Base-by-base conservation (phyloP, 2,113 vertebrate species). In the Dasyprocta punctata region DNA sequence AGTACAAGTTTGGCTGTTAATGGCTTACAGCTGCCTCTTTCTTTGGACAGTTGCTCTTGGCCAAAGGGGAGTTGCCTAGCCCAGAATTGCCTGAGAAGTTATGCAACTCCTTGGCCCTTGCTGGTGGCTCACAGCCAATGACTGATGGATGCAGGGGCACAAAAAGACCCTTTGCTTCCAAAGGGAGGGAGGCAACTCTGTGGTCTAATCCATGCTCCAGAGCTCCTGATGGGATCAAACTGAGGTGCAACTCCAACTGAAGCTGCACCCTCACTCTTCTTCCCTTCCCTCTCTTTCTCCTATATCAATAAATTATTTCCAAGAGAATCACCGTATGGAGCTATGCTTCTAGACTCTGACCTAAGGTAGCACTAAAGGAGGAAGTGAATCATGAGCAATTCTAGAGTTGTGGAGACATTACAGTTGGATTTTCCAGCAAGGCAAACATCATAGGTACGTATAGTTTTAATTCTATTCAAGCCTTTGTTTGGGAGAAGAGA, bases 1-100 rank as follows among this genome's bases (percentile, higher is more conserved):
- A 56, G 14, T 78, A 78, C 28, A 44, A 95, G 16, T 33, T 78
- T 91, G 92, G 63, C 38, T 95, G 33, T 92, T 97, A 97, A 96
- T 95, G 78, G 58, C 36, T 97, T 95, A 86, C 94, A 97, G 96
- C 96, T 97, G 85, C 71, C 26, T 92, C 90, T 86, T 87, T 91
- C 97, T 96, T 96, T 91, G 69, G 97, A 96, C 92, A 90, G 52
- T 80, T 90, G 54, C 85, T 54, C 67, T 95, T 95, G 86, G 73
- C 86, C 90, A 95, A 95, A 89, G 83, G 95, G 95, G 92, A 98
- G 86, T 96, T 96, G 96, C 95, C 63, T 86, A 92, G 81, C 81
- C n/a, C 92, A 56, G 94, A 97, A 92, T 90, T 97, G 94, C 90
- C 75, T 96, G 75, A 86, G 91, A 97, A 97, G 58, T 98, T 96